Conservation (phyloP, 2,113 vertebrate genomes). For the Dryoscopus gambensis region DNA sequence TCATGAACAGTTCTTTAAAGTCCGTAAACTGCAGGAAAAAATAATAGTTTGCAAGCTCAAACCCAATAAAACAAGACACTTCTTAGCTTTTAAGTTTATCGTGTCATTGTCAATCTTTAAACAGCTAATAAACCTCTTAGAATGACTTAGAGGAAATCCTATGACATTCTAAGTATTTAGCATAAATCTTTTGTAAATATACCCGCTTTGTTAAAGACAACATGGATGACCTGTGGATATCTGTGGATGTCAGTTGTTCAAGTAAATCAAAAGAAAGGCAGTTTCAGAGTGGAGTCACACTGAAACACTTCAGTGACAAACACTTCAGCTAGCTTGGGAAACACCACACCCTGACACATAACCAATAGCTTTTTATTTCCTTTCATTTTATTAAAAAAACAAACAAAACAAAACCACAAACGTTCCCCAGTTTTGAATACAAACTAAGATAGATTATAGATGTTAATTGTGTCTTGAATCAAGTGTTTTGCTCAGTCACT, state of each 20-base stretch:
- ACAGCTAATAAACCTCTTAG: background rate
- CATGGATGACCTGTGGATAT: accelerated
- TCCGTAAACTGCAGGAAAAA: background rate
- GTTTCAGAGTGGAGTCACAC: background rate
- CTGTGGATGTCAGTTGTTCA: background rate
- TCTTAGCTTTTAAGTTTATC: background rate
- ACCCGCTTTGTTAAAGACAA: background rate
- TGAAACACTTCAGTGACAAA: background rate
- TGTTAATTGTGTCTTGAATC: background rate
- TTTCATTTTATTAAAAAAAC: background rate
- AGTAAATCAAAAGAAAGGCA: background rate
- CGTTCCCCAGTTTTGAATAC: background rate
- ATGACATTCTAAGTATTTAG: background rate
- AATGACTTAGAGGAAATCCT: background rate
- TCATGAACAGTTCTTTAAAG: background rate
- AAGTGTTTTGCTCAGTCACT: background rate
- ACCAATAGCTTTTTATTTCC: background rate
- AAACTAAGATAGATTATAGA: background rate
- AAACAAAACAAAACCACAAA: background rate
- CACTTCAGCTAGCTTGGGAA: background rate
- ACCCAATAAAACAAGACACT: background rate
- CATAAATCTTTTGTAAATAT: background rate
- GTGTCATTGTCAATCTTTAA: background rate
- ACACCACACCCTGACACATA: background rate
- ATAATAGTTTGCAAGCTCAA: background rate